Base-by-base conservation (phyloP, 2,888 invertebrate genomes). In the Ormyrus nitidulus region DNA sequence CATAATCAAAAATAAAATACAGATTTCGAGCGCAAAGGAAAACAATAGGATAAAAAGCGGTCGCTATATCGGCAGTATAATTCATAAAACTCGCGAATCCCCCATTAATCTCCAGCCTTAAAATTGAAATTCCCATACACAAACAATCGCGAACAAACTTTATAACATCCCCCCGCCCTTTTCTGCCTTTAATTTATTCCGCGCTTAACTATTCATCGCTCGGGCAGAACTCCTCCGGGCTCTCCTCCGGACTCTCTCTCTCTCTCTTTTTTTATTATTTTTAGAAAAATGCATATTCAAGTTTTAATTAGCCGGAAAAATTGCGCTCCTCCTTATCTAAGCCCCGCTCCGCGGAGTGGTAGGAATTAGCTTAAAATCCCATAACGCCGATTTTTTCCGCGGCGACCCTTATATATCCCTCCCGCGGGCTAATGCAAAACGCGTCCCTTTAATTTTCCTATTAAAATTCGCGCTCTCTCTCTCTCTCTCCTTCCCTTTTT, bases 311-410 rank as follows among this genome's bases (percentile, higher is more conserved):
- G 76, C 59, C 65, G 78, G 81, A 77, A 77, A 73, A 75, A 79
- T 59, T 59, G 71, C 75, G 6, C 54, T 48, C 75, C 34, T 34
- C 34, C 34, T 75, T 79, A 81, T 81, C 81, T 76, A 51, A 76
- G 74, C 69, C 44, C 44, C 64, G 34, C 34, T 34, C 34, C 34
- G 34, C 34, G 34, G 34, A 4, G 4, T 34, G 0, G 34, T 34
- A 69, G 58, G 73, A 81, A 79, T 81, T 81, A 79, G 79, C 79
- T 79, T 76, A 77, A 79, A 81, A 73, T 81, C 81, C 81, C 81
- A 79, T 81, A 81, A 81, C 79, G 79, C 76, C 81, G 79, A 81
- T 81, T 79, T 77, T 75, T 66, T 68, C 69, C 58, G 10, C 34
- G 34, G 4, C 34, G 2, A 34, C n/a, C 44, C 7, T 13, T 19